A percentile compares a stretch with the other conserved stretches of the same genome.
Evolutionary conservation across 2,888 invertebrate species (phyloP).

Genomic region (Lasioglossum pauxillum): DNA sequence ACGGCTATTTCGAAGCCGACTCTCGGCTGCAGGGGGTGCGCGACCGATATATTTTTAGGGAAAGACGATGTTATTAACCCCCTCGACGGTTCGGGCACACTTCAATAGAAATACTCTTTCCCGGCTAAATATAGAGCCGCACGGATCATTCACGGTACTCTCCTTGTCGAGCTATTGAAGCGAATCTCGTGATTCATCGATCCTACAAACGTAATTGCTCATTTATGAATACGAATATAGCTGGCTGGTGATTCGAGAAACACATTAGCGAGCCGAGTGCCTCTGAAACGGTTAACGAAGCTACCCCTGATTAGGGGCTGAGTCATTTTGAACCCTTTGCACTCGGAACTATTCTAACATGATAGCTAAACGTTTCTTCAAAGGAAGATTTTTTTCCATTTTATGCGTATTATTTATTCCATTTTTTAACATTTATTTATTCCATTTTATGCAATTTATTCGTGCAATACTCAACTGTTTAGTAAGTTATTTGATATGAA

Average conservation of each 20-base stretch:
- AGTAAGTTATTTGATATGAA: too few relatives aligned
- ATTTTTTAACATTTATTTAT: too few relatives aligned
- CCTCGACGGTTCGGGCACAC: constrained; percentile 42
- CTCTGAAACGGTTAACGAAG: not conserved
- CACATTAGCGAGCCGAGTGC: not conserved
- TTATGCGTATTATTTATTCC: too few relatives aligned
- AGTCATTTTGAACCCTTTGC: too few relatives aligned
- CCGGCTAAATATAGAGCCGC: constrained; percentile 20
- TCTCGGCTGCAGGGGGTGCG: constrained; percentile 51
- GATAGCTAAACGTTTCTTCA: too few relatives aligned
- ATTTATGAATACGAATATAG: not conserved
- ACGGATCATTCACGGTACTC: constrained; percentile 2
- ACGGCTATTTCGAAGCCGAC: constrained; percentile 65
- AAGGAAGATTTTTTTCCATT: too few relatives aligned
- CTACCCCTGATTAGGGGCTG: not conserved
- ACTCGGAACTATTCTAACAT: too few relatives aligned
- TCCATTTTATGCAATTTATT: too few relatives aligned
- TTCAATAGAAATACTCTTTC: constrained; percentile 37
- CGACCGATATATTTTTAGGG: constrained; percentile 77
- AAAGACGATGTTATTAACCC: constrained; percentile 78
- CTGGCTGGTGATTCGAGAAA: not conserved
- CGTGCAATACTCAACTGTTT: too few relatives aligned
- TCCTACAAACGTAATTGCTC: not conserved
- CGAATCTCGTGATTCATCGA: not conserved
- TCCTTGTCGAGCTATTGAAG: not conserved